These are phyloP conservation scores for Ephialtes manifestator DNA, from an alignment of 2,888 invertebrate genomes.

Conservation along the genomic window DNA sequence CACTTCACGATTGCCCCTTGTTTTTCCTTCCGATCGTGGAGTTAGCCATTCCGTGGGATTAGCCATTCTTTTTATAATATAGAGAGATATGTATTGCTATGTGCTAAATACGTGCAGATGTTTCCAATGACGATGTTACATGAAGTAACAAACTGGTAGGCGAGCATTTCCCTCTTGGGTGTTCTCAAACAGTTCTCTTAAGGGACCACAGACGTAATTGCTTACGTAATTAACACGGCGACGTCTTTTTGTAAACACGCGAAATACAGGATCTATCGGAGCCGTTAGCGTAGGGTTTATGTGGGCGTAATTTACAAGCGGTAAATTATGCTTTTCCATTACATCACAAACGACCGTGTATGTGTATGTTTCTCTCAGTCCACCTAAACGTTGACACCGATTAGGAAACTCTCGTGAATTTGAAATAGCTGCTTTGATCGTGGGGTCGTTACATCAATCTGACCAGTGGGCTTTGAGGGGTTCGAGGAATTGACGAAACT, in stretches of 20 bases:
- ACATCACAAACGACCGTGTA: background rate
- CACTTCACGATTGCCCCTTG: too few relatives aligned
- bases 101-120: background rate
- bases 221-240: background rate
- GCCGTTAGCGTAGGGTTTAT: background rate
- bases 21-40: too few relatives aligned
- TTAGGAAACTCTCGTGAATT: background rate
- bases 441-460: background rate
- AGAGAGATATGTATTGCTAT: background rate
- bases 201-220: background rate
- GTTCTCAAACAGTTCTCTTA: background rate
- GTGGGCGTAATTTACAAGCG: background rate
- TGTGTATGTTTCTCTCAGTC: background rate
- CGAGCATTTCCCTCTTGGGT: background rate
- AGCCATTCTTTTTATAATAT: too few relatives aligned
- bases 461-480: background rate
- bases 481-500: background rate
- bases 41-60: too few relatives aligned
- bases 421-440: background rate
- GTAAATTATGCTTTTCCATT: background rate
- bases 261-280: background rate
- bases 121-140: background rate
- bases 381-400: conserved; percentile 13
- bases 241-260: conserved; percentile 16
- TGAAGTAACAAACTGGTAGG: conserved; percentile 6